A percentile compares a stretch with the other conserved stretches of the same genome.
These are phyloP conservation scores for Lutjanus argentimaculatus DNA, from an alignment of 2,797 vertebrate genomes.

Conservation along the genomic window DNA sequence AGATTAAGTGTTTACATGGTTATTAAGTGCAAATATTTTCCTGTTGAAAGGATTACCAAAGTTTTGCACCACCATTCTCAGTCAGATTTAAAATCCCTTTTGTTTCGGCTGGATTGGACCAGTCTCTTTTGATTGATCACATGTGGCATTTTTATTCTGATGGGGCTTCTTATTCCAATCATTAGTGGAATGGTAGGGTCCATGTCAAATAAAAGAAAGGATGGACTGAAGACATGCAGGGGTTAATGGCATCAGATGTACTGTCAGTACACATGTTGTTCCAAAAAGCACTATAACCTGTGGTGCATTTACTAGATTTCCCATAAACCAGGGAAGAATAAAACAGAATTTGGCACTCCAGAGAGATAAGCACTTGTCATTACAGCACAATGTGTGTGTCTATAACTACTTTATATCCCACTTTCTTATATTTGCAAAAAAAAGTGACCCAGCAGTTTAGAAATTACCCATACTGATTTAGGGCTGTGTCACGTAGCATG, in stretches of 20 bases:
- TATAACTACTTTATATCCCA: background rate
- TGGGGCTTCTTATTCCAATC: no score
- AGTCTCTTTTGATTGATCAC: no score
- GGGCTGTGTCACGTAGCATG: background rate
- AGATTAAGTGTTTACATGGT: no score
- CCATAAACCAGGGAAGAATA: background rate
- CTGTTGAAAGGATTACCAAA: no score
- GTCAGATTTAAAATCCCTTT: no score
- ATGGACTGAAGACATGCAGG: background rate
- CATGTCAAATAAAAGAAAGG: background rate
- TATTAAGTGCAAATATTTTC: no score
- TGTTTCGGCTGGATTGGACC: no score
- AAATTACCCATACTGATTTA: background rate
- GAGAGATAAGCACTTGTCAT: background rate
- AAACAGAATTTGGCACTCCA: background rate
- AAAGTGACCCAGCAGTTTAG: constrained; percentile 31
- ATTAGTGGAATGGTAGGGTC: no score
- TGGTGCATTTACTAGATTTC: background rate
- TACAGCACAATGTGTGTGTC: background rate
- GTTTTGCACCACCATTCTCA: no score
- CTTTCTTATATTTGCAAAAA: background rate
- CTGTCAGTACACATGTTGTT: background rate
- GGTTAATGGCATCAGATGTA: background rate
- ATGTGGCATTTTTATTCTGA: no score
- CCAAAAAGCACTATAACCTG: background rate